Percentiles rank a stretch among this genome's conserved stretches.
Evolutionary conservation across 2,888 invertebrate genomes (phyloP).

Genomic region (Pollenia angustigena): DNA sequence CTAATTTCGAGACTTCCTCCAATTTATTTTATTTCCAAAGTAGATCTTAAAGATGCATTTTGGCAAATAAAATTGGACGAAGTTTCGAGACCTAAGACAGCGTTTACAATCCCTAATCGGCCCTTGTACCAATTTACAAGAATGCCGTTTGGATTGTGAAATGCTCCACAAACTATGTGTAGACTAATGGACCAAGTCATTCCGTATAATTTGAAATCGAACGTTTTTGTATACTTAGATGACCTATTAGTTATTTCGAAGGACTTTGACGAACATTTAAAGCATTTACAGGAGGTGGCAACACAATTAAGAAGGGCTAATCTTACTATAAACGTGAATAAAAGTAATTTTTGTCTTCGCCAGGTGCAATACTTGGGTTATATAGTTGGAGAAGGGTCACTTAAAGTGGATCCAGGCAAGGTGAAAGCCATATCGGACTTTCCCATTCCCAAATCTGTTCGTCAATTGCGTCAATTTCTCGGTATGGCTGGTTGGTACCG

Average conservation of each 20-base stretch:
- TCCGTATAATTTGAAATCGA: slow-evolving; percentile 17
- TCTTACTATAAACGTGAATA: slow-evolving; percentile 14
- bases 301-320: slow-evolving; percentile 1
- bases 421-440: slow-evolving; percentile 1
- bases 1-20: slow-evolving; percentile 41
- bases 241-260: slow-evolving; percentile 1
- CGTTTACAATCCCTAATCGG: slow-evolving; percentile 34
- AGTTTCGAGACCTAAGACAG: slow-evolving; percentile 8
- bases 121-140: no score
- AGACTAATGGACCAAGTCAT: slow-evolving; percentile 32
- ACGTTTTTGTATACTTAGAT: slow-evolving; percentile 26
- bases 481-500: slow-evolving; percentile 12
- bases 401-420: slow-evolving; percentile 5
- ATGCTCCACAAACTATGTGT: background rate
- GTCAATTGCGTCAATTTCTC: background rate
- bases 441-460: background rate
- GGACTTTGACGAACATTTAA: slow-evolving; percentile 15
- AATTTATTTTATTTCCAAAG: slow-evolving; percentile 16
- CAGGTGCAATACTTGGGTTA: slow-evolving; percentile 4
- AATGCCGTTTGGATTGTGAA: no score
- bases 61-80: slow-evolving; percentile 18
- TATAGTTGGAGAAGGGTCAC: background rate
- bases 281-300: slow-evolving; percentile 22
- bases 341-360: slow-evolving; percentile 2
- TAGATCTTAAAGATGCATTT: background rate